Evolutionary conservation across 2,113 vertebrate species (phyloP), one percentile per base, ranked within the genome.

Genomic region (Pitta sordida): DNA sequence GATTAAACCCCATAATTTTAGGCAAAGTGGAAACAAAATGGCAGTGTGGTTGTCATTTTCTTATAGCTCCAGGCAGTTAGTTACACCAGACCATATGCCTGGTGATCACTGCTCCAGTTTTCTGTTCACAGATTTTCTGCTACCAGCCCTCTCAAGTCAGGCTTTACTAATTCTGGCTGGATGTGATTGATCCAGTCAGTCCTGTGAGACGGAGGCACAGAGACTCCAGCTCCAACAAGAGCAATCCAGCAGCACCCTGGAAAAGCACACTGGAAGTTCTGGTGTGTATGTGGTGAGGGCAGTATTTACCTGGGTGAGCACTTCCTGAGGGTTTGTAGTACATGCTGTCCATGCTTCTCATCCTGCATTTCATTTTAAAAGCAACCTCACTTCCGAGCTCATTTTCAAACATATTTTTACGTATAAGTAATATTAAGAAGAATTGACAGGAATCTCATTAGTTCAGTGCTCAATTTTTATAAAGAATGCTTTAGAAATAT

Each of bases 291-390:
- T 22, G 32, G 29, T 52, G 70, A 52, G 14, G 48, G 58, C 41
- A 24, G 0, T 5, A 30, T 4, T 51, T 13, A 15, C 60, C 36
- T 71, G 77, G 39, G 17, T 5, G 17, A 52, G 22, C 30, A 32
- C 43, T 23, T 70, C 16, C 34, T 30, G 20, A 58, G 27, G 20
- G 18, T 13, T 43, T 32, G 8, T 30, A 58, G 15, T 34, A 23
- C 1, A 0, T 37, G 36, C 13, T n/a, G 8, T 18, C 56, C 34
- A 0, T 29, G 24, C 27, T 2, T 7, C 5, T 51, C 27, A 43
- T 15, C 32, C 58, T 43, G 52, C 37, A 6, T 10, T 64, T 30
- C 2, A 52, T 60, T 56, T 64, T 62, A 39, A 64, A 70, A 92
- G 34, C 20, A 62, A 4, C 13, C 55, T 56, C 10, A 34, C 39